Evolutionary conservation across 2,113 vertebrate genomes (phyloP).

Genomic region (Crotalus helleri): DNA sequence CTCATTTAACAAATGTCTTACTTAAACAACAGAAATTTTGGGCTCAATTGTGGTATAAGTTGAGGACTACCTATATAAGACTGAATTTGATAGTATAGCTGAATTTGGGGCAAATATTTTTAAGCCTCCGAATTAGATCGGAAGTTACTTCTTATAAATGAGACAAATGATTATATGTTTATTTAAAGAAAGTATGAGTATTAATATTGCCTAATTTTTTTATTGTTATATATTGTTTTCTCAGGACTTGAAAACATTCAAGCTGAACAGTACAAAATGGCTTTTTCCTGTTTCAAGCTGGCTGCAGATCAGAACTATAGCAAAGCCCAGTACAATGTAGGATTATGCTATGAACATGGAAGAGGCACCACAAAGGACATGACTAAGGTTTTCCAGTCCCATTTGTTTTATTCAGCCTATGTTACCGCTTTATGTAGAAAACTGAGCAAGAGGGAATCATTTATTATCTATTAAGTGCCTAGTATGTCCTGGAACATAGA

Average conservation of each 20-base stretch:
- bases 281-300: conserved; percentile 84
- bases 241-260: conserved; percentile 81
- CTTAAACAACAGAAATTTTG: neutral
- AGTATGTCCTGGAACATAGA: neutral
- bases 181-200: neutral
- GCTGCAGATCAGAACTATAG: conserved; percentile 83
- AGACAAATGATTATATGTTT: neutral
- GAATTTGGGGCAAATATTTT: neutral
- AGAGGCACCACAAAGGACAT: conserved; percentile 76
- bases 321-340: conserved; percentile 92
- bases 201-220: neutral
- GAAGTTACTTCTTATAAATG: neutral
- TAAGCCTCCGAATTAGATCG: neutral
- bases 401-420: neutral
- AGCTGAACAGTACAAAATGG: conserved; percentile 64
- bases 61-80: neutral
- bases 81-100: neutral
- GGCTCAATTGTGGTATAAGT: neutral
- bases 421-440: neutral
- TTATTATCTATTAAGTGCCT: neutral
- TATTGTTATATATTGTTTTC: conserved; percentile 17
- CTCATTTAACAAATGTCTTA: neutral
- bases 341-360: conserved; percentile 88
- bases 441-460: neutral
- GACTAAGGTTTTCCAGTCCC: conserved; percentile 70